A percentile compares a stretch with the other conserved stretches of the same genome.
phyloP scores from a whole-genome alignment of 2,888 invertebrate species.

The Aricia artaxerxes region DNA sequence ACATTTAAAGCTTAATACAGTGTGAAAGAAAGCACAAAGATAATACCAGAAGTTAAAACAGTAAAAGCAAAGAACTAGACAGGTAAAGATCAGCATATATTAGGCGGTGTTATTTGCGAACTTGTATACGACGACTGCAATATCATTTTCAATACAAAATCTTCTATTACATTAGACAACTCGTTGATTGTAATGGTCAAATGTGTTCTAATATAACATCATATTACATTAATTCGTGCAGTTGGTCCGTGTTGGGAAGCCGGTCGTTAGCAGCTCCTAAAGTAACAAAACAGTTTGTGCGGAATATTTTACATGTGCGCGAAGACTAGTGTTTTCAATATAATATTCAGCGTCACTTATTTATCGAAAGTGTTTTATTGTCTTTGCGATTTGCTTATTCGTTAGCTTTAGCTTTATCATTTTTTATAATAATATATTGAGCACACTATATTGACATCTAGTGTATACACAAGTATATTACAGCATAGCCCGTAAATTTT shows the following conservation, averaged over 20 bases:
- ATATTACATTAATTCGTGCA: conserved; percentile 61
- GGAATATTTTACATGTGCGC: conserved; percentile 71
- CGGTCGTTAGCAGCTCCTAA: conserved; percentile 76
- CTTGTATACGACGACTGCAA: conserved; percentile 58
- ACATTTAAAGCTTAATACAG: conserved; percentile 29
- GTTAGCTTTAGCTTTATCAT: background rate
- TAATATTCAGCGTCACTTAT: conserved; percentile 50
- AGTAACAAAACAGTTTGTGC: conserved; percentile 64
- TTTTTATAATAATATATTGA: conserved; percentile 62
- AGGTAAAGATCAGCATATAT: conserved; percentile 70
- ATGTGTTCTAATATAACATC: conserved; percentile 49
- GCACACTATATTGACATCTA: conserved; percentile 51
- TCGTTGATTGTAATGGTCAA: conserved; percentile 50
- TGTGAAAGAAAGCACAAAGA: conserved; percentile 33
- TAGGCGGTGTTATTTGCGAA: conserved; percentile 79
- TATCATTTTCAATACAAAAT: conserved; percentile 48
- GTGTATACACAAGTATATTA: conserved; percentile 40
- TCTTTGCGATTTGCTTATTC: background rate
- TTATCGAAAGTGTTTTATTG: background rate
- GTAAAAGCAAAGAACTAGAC: conserved; percentile 69
- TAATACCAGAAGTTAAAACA: conserved; percentile 53
- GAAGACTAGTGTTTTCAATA: conserved; percentile 63
- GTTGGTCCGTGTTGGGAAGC: conserved; percentile 67
- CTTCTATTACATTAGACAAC: conserved; percentile 45
- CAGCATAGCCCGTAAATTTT: conserved; percentile 47